Percentiles rank a stretch among this genome's conserved stretches.
phyloP scores from a whole-genome alignment of 2,888 invertebrate genomes.

The Apamea epomidion region DNA sequence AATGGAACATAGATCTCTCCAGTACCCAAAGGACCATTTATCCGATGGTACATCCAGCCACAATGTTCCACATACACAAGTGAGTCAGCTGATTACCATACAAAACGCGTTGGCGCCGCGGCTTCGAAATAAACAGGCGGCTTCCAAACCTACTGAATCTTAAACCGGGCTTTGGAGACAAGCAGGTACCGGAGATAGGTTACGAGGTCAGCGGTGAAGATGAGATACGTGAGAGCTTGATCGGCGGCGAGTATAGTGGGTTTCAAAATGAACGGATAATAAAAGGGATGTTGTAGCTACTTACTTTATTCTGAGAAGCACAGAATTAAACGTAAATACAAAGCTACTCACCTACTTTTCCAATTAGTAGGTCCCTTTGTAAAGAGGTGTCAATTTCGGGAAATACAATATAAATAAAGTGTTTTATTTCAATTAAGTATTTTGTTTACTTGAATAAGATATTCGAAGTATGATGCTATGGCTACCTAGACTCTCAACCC shows the following conservation, averaged over 20 bases:
- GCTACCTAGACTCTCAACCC: not conserved
- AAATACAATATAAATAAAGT: conserved; percentile 3
- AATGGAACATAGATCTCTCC: conserved; percentile 15
- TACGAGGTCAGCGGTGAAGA: conserved; percentile 35
- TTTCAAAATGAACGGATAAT: conserved; percentile 24
- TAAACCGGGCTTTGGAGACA: conserved; percentile 32
- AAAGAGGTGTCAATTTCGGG: not conserved
- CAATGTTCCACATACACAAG: conserved; percentile 27
- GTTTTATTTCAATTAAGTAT: conserved; percentile 18
- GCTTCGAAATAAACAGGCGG: conserved; percentile 54
- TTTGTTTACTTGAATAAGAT: not conserved
- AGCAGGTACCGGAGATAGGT: conserved; percentile 32
- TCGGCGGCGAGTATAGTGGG: conserved; percentile 28
- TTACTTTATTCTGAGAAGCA: conserved; percentile 1
- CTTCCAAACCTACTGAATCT: conserved; percentile 50
- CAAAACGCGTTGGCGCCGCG: conserved; percentile 51
- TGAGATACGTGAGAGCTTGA: conserved; percentile 32
- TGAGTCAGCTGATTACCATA: conserved; percentile 61
- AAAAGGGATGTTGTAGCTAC: not conserved
- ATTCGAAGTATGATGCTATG: not conserved
- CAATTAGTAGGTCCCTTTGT: conserved; percentile 1
- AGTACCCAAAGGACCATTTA: conserved; percentile 32
- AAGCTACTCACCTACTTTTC: not conserved
- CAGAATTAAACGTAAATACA: conserved; percentile 20
- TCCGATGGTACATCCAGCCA: conserved; percentile 22